Evolutionary conservation across 53 echinoderm and acorn worm species (phyloP), one percentile per base, ranked within the genome.

Genomic region (Apostichopus leukothele): DNA sequence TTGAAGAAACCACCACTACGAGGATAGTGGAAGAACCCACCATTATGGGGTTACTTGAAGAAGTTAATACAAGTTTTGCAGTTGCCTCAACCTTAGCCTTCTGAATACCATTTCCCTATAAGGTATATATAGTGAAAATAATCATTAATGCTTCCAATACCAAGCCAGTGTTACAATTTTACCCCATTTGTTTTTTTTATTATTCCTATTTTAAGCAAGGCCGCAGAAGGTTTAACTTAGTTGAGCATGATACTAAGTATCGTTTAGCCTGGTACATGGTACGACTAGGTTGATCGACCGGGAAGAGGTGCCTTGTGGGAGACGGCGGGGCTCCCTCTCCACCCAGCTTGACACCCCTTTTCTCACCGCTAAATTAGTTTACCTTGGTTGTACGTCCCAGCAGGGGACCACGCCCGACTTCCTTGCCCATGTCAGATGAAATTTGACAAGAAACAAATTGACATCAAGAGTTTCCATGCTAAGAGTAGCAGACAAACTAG

Each of bases 291-390:
- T 81, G 81, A 81, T 50, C 81, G 81, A 81, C 81, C 81, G 81
- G 79, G 81, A 81, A 81, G 71, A 71, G 81, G 60, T 81, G 81
- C 81, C 81, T 81, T 81, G 81, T 81, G 81, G 81, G 81, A 81
- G 81, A 21, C 81, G 55, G 81, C 60, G 55, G 59, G 81, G 59
- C 86, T 67, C 71, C 71, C 61, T 71, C 71, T 68, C 12, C 63
- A 21, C 86, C 86, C 86, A 60, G 71, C 71, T 61, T 59, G 71
- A 61, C 50, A 86, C 68, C 22, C 63, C 50, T 51, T 71, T 52
- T 86, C 86, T 86, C 18, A 86, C 71, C 67, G 86, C 86, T 86
- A 86, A 86, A 86, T 86, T 86, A 86, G 86, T 86, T 86, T 86
- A 86, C 71, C 86, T 86, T 67, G 86, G 86, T 86, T 86, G 67